phyloP scores from a whole-genome alignment of 2,888 invertebrate genomes.

The Trissoscelio sp. region DNA sequence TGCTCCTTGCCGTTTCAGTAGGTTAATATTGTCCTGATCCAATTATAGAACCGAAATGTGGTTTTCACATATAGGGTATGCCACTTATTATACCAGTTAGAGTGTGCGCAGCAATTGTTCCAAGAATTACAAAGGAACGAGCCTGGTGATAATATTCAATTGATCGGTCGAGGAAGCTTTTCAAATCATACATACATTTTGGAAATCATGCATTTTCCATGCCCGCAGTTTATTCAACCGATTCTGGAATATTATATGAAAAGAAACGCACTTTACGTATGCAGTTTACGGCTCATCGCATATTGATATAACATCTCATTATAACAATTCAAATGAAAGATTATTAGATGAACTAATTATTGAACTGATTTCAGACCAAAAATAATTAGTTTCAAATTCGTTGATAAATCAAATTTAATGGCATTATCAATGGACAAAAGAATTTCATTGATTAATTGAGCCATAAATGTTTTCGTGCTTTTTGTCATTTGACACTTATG shows the following conservation, averaged over 20 bases:
- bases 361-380: neutral
- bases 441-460: neutral
- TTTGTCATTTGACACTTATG: constrained; percentile 19
- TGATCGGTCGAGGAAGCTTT: constrained; percentile 52
- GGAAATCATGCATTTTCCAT: constrained; percentile 37
- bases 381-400: neutral
- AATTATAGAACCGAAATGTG: constrained; percentile 53
- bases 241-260: constrained; percentile 13
- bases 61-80: constrained; percentile 36
- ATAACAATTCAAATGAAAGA: neutral
- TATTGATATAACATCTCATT: neutral
- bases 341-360: constrained; percentile 5
- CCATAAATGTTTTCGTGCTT: neutral
- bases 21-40: constrained; percentile 42
- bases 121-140: constrained; percentile 55
- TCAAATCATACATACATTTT: too few relatives aligned
- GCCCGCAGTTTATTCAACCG: constrained; percentile 26
- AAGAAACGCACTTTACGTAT: constrained; percentile 27
- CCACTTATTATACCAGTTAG: constrained; percentile 34
- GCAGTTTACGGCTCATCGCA: constrained; percentile 13
- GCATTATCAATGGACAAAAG: too few relatives aligned
- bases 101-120: constrained; percentile 46
- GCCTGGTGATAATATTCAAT: constrained; percentile 54
- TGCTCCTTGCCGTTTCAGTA: constrained; percentile 36
- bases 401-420: too few relatives aligned